Base-by-base conservation (phyloP, 2,113 vertebrate species). In the Phycodurus eques region DNA sequence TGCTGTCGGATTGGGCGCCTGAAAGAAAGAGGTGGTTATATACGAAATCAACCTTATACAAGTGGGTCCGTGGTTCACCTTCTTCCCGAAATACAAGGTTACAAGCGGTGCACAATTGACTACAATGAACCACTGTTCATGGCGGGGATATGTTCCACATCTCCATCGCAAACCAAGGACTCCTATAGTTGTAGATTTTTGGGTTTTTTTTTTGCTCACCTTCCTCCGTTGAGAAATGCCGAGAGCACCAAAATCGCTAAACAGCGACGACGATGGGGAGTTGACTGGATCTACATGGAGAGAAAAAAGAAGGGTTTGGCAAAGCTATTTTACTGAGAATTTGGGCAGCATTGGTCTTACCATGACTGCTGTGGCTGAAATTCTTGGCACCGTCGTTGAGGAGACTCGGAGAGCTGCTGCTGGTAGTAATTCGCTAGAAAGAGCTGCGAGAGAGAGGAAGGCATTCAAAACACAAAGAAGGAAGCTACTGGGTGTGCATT, bases 321-420 rank as follows among this genome's bases (percentile, higher is more conserved):
- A 9, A 44, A 13, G 22, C 14, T 13, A 47, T 5, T 47, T 66
- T 1, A 35, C 54, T 13, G 31, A 10, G 4, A 39, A 33, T 3
- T 15, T 8, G 15, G 15, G 39, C 12, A 39, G 15, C 3, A 0
- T 22, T 17, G 3, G 51, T 83, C 94, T 94, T 91, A 98, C 98
- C 97, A 76, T 96, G 97, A 92, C 94, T 85, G 91, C 94, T 89
- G 65, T 98, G 92, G 88, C 89, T 93, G 61, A 85, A 99, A 83
- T 94, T 95, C 94, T 99, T 99, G 95, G 96, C 96, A 98, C 96
- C 95, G 86, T 99, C 97, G 74, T 95, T 98, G 73, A 98, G 93
- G 92, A 99, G 96, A 92, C 96, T 98, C 65, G 96, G 96, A 74
- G 97, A 98, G 79, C 96, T 99, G 94, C 95, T 98, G 94, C 97